phyloP scores from a whole-genome alignment of 2,113 vertebrate genomes.

The Bubo blakistoni region DNA sequence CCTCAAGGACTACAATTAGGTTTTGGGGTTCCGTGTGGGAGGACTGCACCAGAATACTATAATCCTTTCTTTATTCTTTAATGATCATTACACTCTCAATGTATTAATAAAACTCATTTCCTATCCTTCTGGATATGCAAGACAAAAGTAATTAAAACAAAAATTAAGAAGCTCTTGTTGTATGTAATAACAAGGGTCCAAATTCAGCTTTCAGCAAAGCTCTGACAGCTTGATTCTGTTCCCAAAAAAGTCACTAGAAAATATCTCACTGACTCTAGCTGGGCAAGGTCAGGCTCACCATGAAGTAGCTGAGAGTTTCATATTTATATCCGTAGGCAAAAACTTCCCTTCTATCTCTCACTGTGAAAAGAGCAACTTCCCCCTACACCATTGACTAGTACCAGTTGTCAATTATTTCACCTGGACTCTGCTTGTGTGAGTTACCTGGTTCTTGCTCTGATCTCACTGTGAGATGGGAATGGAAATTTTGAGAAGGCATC shows the following conservation, averaged over 20 bases:
- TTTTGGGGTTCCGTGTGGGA: slow-evolving; percentile 53
- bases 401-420: neutral
- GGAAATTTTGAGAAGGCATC: neutral
- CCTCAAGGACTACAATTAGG: slow-evolving; percentile 57
- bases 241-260: neutral
- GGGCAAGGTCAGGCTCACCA: neutral
- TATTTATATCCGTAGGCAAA: neutral
- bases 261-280: neutral
- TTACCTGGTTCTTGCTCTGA: neutral
- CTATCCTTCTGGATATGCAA: slow-evolving; percentile 39
- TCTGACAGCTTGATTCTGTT: neutral
- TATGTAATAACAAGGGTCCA: neutral
- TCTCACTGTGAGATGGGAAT: neutral
- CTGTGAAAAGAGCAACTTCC: neutral
- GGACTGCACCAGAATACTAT: slow-evolving; percentile 40
- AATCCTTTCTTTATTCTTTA: slow-evolving; percentile 58
- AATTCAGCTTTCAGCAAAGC: slow-evolving; percentile 4
- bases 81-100: slow-evolving; percentile 38
- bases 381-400: neutral
- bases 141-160: slow-evolving; percentile 51
- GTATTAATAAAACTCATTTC: slow-evolving; percentile 58
- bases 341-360: neutral
- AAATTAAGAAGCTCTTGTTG: slow-evolving; percentile 38
- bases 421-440: neutral
- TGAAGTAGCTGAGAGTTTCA: neutral